Base-by-base conservation (phyloP, 2,888 invertebrate species). In the Lepidocyrtoides sp. region DNA sequence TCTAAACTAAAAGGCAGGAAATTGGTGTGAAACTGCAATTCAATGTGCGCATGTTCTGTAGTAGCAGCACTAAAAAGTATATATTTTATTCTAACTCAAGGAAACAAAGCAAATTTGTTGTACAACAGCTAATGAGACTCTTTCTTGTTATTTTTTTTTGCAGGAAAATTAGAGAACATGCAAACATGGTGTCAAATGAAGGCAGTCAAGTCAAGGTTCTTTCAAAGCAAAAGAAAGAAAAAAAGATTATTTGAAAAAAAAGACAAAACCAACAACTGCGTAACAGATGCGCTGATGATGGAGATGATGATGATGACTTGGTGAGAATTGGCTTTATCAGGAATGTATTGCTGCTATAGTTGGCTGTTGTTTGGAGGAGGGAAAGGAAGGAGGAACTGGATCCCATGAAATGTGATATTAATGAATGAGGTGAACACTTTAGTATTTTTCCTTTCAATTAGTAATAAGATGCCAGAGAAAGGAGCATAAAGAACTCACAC, bases 321-420 rank as follows among this genome's bases (percentile, higher is more conserved):
- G 2, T 17, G 12, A 48, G 44, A 7, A 8, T 36, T 8, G 36
- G 3, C 51, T 5, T 51, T 14, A 14, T 54, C 2, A 20, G 36
- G 3, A 36, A 36, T 4, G 36, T 36, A 7, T 7, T 36, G 36
- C 36, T 36, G 36, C 36, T 36, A 7, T 7, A 4, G 36, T 7
- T 36, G n/a, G 36, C 36, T 36, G 36, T 7, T 36, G n/a, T 36
- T 36, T 36, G 36, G 20, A n/a, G 2, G n/a, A 54, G 54, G 20
- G 54, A 54, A 8, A 20, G 2, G 20, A 54, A 17, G 20, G 12
- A 1, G 17, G 20, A 54, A 54, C 51, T 10, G 54, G 17, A 54
- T 54, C 54, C 54, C 54, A 54, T 12, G 54, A 54, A 54, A 54
- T 54, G 54, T 12, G 54, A 54, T 54, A 54, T 54, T 54, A 17